Percentiles rank a stretch among this genome's conserved stretches.
Conservation (phyloP, 2,113 vertebrate species). For the Noturus placidus region DNA sequence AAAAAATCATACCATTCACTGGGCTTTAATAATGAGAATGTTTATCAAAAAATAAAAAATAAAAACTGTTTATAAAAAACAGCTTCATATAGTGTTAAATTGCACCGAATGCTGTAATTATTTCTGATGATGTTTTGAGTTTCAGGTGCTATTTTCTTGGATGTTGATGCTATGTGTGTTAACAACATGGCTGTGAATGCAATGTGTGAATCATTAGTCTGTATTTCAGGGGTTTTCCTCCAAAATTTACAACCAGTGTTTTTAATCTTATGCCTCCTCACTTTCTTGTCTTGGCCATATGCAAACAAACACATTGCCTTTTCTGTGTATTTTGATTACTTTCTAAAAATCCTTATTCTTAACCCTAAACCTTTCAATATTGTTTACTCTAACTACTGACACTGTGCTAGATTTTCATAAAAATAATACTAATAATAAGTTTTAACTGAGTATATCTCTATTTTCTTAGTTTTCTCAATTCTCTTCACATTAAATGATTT, state of each 20-base stretch:
- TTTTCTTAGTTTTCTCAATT: background rate
- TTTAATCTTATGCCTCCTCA: constrained; percentile 22
- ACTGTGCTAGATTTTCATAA: constrained; percentile 9
- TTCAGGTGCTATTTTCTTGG: background rate
- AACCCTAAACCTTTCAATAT: background rate
- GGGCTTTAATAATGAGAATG: too few relatives aligned
- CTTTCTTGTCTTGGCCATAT: constrained; percentile 4
- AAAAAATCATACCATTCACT: too few relatives aligned
- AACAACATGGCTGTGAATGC: constrained; percentile 16
- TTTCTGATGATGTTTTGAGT: background rate
- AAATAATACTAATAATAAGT: background rate
- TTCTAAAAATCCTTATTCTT: too few relatives aligned
- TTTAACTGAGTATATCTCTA: background rate
- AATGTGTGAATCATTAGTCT: too few relatives aligned
- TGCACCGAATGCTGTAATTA: background rate
- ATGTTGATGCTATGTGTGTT: background rate
- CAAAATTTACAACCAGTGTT: constrained; percentile 13
- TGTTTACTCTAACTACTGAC: constrained; percentile 16
- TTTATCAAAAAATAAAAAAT: too few relatives aligned
- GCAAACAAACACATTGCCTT: constrained; percentile 11
- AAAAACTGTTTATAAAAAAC: too few relatives aligned
- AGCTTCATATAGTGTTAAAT: too few relatives aligned
- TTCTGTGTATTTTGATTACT: too few relatives aligned
- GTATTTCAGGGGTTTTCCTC: constrained; percentile 7
- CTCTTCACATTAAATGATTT: constrained; percentile 52